phyloP scores from a whole-genome alignment of 2,113 vertebrate species.

The Verasper variegatus region DNA sequence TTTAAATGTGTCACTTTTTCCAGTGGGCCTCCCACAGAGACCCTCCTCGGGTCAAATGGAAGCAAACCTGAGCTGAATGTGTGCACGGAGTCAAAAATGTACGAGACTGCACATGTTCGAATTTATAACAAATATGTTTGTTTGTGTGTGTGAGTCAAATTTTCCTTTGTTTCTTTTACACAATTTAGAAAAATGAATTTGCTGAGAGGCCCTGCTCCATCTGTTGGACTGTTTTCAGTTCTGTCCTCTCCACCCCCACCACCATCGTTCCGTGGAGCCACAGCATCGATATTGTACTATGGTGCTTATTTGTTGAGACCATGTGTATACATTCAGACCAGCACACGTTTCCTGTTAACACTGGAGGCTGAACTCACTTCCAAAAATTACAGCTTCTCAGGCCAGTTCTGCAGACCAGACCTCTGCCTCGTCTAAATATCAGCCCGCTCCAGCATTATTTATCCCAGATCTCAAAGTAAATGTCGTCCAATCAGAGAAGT shows the following conservation, averaged over 20 bases:
- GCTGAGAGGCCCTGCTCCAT: slow-evolving; percentile 17
- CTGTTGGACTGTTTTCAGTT: slow-evolving; percentile 35
- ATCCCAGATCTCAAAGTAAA: slow-evolving; percentile 44
- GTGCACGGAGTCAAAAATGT: slow-evolving; percentile 13
- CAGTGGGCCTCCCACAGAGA: slow-evolving; percentile 70
- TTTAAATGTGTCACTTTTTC: slow-evolving; percentile 78
- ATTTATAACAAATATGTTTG: slow-evolving; percentile 41
- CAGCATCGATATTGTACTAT: slow-evolving; percentile 70
- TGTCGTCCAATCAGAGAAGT: slow-evolving; percentile 21
- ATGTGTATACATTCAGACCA: slow-evolving; percentile 73
- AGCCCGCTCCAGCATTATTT: slow-evolving; percentile 68
- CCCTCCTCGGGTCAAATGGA: slow-evolving; percentile 44
- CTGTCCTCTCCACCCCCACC: slow-evolving; percentile 16
- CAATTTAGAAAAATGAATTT: slow-evolving; percentile 50
- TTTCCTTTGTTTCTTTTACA: slow-evolving; percentile 29
- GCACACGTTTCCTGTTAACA: slow-evolving; percentile 80
- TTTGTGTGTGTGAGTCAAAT: slow-evolving; percentile 40
- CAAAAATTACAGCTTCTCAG: slow-evolving; percentile 73
- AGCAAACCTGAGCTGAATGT: slow-evolving; percentile 24
- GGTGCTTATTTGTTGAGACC: slow-evolving; percentile 76
- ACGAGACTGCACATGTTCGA: slow-evolving; percentile 18
- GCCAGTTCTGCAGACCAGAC: slow-evolving; percentile 73
- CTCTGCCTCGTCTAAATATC: slow-evolving; percentile 76
- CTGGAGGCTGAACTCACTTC: slow-evolving; percentile 64
- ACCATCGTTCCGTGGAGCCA: slow-evolving; percentile 45